Base-by-base conservation (phyloP, 1,140 invertebrate species). In the Gryon sp. region DNA sequence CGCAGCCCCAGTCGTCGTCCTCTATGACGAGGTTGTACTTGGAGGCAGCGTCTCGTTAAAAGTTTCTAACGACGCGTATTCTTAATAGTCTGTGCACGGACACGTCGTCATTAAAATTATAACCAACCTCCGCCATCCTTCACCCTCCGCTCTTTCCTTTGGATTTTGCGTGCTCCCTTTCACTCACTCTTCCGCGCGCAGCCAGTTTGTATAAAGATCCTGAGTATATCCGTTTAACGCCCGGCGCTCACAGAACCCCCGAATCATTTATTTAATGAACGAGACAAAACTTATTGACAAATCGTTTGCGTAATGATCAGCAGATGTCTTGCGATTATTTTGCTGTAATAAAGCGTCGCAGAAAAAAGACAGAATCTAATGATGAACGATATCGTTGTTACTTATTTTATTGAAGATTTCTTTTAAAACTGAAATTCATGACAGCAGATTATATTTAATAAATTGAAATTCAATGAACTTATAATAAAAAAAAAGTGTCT, bases 91-190 rank as follows among this genome's bases (percentile, higher is more conserved):
- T 84, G 85, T 81, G 85, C 86, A 85, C 87, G 87, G 87, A 89
- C 86, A 88, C 82, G 86, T 82, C 87, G 85, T 89, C 87, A 89
- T 89, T 89, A 88, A 89, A 89, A 88, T 89, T 89, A 89, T 89
- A 89, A 87, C 84, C 84, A 83, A 84, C 81, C 81, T 78, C 72
- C 82, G 62, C 62, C 50, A 62, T 41, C 41, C 43, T 50, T 50
- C 80, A 79, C 82, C 77, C 76, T 43, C 43, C 18, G 38, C 53
- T 46, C 65, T 77, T 72, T 78, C 59, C 62, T 57, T 62, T 73
- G 65, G 62, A 63, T 78, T 80, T 75, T 68, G 63, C 46, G 46
- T 53, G 57, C 60, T 63, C 59, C 76, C 70, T 81, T 77, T 79
- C 73, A 68, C 63, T 62, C 50, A 30, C 62, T 43, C 69, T 60